Percentiles rank a stretch among this genome's conserved stretches.
Conservation (phyloP, 2,888 invertebrate genomes). For the Oxyteleia sp. region DNA sequence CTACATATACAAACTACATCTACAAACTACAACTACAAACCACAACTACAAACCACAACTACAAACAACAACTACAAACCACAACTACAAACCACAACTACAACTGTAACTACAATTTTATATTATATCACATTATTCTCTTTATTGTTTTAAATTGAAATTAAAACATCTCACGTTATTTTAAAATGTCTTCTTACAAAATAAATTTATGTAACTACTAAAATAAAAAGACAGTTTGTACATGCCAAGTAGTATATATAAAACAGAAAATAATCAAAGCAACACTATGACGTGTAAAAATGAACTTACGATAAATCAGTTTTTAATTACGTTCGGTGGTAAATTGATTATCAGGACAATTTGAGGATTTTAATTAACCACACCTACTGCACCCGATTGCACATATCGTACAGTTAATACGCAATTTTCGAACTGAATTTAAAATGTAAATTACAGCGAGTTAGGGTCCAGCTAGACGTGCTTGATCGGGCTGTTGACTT, state of each 20-base stretch:
- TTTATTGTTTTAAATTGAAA: too few relatives aligned
- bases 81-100: too few relatives aligned
- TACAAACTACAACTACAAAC: too few relatives aligned
- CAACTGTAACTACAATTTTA: too few relatives aligned
- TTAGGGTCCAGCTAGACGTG: not conserved
- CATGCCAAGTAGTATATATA: not conserved
- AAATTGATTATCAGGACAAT: constrained; percentile 1
- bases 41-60: too few relatives aligned
- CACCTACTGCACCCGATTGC: not conserved
- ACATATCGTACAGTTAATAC: not conserved
- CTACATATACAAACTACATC: too few relatives aligned
- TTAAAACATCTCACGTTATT: too few relatives aligned
- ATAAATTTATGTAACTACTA: not conserved
- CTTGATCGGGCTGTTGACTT: constrained; percentile 9
- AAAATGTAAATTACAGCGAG: constrained; percentile 7
- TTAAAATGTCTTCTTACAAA: too few relatives aligned
- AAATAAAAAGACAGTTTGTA: not conserved
- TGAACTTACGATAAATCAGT: not conserved
- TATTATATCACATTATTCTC: too few relatives aligned
- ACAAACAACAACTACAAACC: too few relatives aligned
- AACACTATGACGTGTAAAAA: not conserved
- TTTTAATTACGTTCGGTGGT: not conserved
- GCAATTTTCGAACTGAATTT: constrained; percentile 9
- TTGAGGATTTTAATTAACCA: not conserved
- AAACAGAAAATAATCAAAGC: too few relatives aligned